Percentiles rank a stretch among this genome's conserved stretches.
Evolutionary conservation across 2,888 invertebrate species (phyloP).

Genomic region (Limnephilus rhombicus): DNA sequence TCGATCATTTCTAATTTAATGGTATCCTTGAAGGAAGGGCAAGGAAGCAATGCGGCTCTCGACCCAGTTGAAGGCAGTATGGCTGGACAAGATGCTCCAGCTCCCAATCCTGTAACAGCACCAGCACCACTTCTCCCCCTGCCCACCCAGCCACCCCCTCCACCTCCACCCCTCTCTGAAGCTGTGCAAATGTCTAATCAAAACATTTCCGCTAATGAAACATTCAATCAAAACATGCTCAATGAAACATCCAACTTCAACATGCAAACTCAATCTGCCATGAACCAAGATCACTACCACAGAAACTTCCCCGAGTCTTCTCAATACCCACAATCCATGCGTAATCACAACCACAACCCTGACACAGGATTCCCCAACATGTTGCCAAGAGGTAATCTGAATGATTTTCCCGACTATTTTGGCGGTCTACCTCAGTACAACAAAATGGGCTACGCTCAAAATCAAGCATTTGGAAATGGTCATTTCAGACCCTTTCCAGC

Average conservation of each 20-base stretch:
- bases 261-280: conserved; percentile 2
- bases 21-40: conserved; percentile 75
- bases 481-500: not conserved
- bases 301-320: not conserved
- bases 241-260: not conserved
- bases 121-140: not conserved
- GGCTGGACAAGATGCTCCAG: not conserved
- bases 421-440: not conserved
- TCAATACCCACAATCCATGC: not conserved
- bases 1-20: conserved; percentile 79
- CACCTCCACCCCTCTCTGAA: not conserved
- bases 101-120: not conserved
- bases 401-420: conserved; percentile 13
- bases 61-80: not conserved
- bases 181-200: conserved; percentile 3
- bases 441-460: not conserved
- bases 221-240: not conserved
- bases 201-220: not conserved
- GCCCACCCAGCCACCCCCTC: not conserved
- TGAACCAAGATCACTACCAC: not conserved
- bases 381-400: not conserved
- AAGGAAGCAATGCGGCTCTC: not conserved
- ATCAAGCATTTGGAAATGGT: conserved; percentile 18
- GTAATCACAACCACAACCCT: not conserved
- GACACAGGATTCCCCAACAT: conserved; percentile 12